Base-by-base conservation (phyloP, 2,113 vertebrate genomes). In the Baryphthengus martii region DNA sequence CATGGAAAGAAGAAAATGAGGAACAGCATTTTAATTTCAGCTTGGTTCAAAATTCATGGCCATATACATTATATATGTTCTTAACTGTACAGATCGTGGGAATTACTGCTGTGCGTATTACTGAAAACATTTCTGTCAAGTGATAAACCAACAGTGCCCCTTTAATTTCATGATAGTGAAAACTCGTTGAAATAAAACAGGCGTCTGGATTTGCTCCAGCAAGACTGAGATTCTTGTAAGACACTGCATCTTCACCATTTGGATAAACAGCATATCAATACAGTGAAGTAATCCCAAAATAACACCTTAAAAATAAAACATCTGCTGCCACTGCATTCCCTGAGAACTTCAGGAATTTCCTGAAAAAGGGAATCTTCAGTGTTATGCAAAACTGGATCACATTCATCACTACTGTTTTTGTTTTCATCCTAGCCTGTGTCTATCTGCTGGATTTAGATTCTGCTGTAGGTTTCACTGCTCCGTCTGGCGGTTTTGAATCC, bases 141-240 rank as follows among this genome's bases (percentile, higher is more conserved):
- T 65, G 61, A 65, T 90, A 92, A 86, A 80, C 37, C 78, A 84
- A 86, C 18, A 75, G 19, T 86, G 39, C 25, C 49, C 37, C 83
- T 93, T 92, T 90, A 85, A 89, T 78, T 91, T 76, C 45, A 61
- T 33, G 25, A 65, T 56, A 85, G 76, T 45, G 77, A 88, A 95
- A 96, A 90, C 86, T 78, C 88, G 47, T 87, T 96, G 89, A 97
- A 92, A 96, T 88, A 77, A 97, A 96, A 53, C 95, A 96, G 85
- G 58, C 65, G 49, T 39, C 85, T 96, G 92, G 82, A 84, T 96
- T 49, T 47, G 25, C 59, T 94, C 89, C 76, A 90, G 29, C 42
- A 93, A 88, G 87, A 65, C 59, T 77, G 72, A 88, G 31, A 68
- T 92, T 86, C 65, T 42, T 93, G 33, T 71, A 92, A 81, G 86